A percentile compares a stretch with the other conserved stretches of the same genome.
Conservation (phyloP, 2,113 vertebrate species). For the Hydrochoerus hydrochaeris region DNA sequence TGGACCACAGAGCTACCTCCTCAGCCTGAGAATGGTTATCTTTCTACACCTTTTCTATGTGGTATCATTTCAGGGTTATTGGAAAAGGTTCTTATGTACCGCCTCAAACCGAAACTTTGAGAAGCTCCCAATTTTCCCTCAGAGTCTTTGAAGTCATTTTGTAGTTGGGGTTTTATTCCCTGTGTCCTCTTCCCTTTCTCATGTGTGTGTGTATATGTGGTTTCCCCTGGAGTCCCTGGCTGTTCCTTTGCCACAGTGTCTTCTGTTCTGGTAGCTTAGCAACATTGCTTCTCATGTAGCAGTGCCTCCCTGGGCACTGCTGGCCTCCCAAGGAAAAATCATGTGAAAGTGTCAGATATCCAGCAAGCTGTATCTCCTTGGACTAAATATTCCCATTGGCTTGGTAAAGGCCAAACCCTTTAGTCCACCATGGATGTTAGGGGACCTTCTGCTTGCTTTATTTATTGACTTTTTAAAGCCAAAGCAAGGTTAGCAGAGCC, state of each 20-base stretch:
- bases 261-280: slow-evolving; percentile 79
- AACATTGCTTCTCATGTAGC: slow-evolving; percentile 64
- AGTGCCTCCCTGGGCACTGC: slow-evolving; percentile 50
- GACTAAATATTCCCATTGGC: slow-evolving; percentile 71
- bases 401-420: slow-evolving; percentile 68
- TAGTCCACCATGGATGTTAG: slow-evolving; percentile 71
- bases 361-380: slow-evolving; percentile 73
- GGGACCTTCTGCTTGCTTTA: slow-evolving; percentile 74
- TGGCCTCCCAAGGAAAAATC: slow-evolving; percentile 58
- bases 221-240: slow-evolving; percentile 14
- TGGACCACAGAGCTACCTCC: not conserved
- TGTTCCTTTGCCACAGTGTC: slow-evolving; percentile 55
- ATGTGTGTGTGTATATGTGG: not conserved
- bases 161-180: not conserved
- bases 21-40: not conserved
- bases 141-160: slow-evolving; percentile 24
- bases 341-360: slow-evolving; percentile 78
- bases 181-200: not conserved
- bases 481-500: slow-evolving; percentile 66
- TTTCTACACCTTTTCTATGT: not conserved
- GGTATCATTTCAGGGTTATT: not conserved
- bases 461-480: slow-evolving; percentile 76
- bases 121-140: not conserved
- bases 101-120: slow-evolving; percentile 44
- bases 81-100: not conserved